phyloP scores from a whole-genome alignment of 2,797 vertebrate species.

The Hirundo rustica region DNA sequence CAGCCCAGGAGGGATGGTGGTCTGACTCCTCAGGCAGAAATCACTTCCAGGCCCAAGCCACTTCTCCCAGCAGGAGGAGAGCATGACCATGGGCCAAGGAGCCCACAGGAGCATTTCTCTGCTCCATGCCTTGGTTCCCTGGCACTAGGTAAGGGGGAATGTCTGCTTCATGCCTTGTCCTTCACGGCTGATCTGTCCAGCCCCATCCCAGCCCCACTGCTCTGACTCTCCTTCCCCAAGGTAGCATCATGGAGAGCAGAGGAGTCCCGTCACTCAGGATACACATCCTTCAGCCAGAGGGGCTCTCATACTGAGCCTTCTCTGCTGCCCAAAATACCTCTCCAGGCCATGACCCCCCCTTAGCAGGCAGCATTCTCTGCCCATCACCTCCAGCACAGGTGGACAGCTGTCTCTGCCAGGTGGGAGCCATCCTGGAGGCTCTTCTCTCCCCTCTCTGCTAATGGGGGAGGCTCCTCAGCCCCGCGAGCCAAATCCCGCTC shows the following conservation, averaged over 20 bases:
- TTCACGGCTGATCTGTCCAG: neutral
- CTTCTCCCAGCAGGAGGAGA: fast-evolving
- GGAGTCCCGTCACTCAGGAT: neutral
- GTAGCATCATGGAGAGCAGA: neutral
- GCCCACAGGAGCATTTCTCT: neutral
- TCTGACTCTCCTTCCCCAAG: neutral
- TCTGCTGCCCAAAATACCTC: neutral
- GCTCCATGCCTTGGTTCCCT: neutral
- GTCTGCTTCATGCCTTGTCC: neutral
- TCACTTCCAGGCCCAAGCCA: neutral
- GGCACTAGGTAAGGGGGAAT: neutral
- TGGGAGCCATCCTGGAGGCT: neutral
- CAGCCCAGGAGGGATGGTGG: neutral
- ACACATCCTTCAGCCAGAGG: neutral
- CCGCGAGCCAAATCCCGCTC: neutral
- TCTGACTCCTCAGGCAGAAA: neutral
- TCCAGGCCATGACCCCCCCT: fast-evolving
- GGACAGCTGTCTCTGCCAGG: neutral
- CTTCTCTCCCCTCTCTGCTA: neutral
- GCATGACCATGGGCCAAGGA: fast-evolving
- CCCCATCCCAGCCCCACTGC: neutral
- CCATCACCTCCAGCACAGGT: neutral
- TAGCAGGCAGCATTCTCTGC: neutral
- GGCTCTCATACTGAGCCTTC: neutral
- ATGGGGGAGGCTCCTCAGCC: neutral